Conservation (phyloP, 2,113 vertebrate genomes). For the Chaetura pelagica region DNA sequence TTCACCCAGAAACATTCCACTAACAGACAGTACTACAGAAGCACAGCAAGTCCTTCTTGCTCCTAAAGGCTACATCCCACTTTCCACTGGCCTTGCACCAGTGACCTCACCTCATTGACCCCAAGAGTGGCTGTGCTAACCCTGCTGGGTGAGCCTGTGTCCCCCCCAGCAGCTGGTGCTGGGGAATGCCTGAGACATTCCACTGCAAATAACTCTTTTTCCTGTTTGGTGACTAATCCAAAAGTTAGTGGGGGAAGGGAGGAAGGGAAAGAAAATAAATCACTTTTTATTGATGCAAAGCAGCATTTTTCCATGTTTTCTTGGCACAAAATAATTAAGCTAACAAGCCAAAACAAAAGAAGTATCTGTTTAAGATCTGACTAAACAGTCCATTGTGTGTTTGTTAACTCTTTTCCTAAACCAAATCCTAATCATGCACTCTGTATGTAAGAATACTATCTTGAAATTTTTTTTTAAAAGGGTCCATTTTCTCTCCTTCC, state of each 20-base stretch:
- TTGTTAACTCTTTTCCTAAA: neutral
- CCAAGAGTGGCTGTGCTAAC: fast-evolving
- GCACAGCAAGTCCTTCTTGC: neutral
- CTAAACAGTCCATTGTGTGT: neutral
- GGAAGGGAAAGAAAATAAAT: neutral
- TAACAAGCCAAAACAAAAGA: neutral
- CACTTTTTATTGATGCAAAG: neutral
- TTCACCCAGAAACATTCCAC: neutral
- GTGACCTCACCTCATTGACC: fast-evolving
- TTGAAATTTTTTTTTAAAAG: neutral
- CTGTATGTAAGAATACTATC: neutral
- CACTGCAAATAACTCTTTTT: neutral
- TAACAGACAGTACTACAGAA: fast-evolving
- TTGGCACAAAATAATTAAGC: neutral
- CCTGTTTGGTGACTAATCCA: neutral
- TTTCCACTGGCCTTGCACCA: neutral
- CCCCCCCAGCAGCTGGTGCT: fast-evolving
- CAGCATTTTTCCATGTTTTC: neutral
- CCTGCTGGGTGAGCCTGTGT: fast-evolving
- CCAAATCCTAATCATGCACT: neutral
- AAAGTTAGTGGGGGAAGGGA: neutral
- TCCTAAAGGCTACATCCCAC: neutral
- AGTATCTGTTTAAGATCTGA: neutral
- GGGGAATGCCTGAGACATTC: neutral
- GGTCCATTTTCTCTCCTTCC: neutral